Evolutionary conservation across 2,888 invertebrate genomes (phyloP).

Genomic region (Xanthia icteritia): DNA sequence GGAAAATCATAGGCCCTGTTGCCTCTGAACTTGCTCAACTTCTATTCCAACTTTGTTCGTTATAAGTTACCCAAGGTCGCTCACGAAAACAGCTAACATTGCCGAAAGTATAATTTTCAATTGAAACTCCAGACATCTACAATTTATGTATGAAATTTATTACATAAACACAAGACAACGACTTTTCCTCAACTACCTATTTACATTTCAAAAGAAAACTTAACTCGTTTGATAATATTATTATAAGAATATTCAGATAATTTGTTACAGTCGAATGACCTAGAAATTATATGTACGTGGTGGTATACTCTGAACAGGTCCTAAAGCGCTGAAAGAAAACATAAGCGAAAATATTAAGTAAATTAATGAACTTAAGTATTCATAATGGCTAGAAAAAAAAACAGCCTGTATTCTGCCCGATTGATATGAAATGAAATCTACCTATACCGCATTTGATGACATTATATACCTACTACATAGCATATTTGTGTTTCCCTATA

Average conservation of each 20-base stretch:
- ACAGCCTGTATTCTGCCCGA: background rate
- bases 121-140: slow-evolving; percentile 35
- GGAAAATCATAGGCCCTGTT: too few species aligned
- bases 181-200: slow-evolving; percentile 49
- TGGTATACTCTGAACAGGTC: too few species aligned
- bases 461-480: background rate
- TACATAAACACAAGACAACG: slow-evolving; percentile 17
- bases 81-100: slow-evolving; percentile 10
- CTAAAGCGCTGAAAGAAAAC: background rate
- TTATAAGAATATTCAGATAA: background rate
- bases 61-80: slow-evolving; percentile 24
- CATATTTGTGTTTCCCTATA: background rate
- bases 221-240: slow-evolving; percentile 11
- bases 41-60: background rate
- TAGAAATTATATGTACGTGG: background rate
- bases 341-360: background rate
- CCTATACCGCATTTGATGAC: background rate
- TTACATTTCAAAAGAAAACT: slow-evolving; percentile 44
- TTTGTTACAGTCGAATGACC: slow-evolving; percentile 10
- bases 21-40: background rate
- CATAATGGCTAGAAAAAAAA: background rate
- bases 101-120: slow-evolving; percentile 25
- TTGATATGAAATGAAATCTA: slow-evolving; percentile 18
- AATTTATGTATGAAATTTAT: slow-evolving; percentile 25
- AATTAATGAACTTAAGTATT: background rate